Evolutionary conservation across 2,888 invertebrate genomes (phyloP).

Genomic region (Xestoiulus laeticollis): DNA sequence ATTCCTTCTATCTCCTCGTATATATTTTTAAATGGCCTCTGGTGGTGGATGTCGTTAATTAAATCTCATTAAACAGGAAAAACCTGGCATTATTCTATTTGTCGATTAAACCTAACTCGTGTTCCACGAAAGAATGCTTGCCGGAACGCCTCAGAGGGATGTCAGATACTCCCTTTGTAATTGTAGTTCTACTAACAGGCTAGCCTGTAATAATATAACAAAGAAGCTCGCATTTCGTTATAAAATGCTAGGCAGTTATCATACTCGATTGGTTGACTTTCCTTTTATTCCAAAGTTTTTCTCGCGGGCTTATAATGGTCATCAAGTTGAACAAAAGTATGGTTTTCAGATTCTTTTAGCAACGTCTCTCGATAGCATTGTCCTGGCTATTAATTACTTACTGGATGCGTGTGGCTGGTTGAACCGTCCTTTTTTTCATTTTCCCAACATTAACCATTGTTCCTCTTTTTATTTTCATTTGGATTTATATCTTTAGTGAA

Average conservation of each 20-base stretch:
- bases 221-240: neutral
- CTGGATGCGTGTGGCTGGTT: neutral
- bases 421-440: neutral
- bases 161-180: neutral
- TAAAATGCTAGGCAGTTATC: neutral
- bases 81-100: slow-evolving; percentile 11
- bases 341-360: neutral
- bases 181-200: slow-evolving; percentile 1
- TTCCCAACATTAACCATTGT: slow-evolving; percentile 8
- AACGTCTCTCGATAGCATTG: neutral
- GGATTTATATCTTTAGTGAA: neutral
- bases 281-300: neutral
- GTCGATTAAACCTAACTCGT: neutral
- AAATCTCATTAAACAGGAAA: no score
- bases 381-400: neutral
- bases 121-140: slow-evolving; percentile 25
- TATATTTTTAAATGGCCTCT: no score
- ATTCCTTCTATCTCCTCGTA: no score
- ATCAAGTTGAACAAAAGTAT: neutral
- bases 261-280: neutral
- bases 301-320: neutral
- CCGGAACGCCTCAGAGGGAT: neutral
- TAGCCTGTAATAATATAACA: neutral
- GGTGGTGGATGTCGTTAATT: no score
- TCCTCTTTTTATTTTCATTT: neutral